Evolutionary conservation across 2,113 vertebrate species (phyloP).

Genomic region (Ictalurus furcatus): DNA sequence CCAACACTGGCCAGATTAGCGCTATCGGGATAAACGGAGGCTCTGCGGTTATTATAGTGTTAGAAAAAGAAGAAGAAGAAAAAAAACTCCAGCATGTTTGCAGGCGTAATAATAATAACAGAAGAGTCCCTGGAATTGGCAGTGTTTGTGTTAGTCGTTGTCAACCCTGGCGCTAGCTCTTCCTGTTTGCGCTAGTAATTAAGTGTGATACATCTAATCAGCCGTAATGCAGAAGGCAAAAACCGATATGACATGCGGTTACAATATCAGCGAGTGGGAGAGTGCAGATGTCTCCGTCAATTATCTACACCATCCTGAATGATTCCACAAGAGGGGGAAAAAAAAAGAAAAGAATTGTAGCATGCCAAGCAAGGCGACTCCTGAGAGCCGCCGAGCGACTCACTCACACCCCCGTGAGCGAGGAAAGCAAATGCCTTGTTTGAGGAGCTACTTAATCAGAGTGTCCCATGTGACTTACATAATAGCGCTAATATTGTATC

Average conservation of each 20-base stretch:
- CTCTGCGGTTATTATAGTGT: conserved; percentile 2
- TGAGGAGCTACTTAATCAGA: conserved; percentile 41
- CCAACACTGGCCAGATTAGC: not conserved
- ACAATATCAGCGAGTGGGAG: conserved; percentile 46
- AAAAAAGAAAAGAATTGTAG: not conserved
- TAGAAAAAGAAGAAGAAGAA: not conserved
- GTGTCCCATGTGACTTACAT: conserved; percentile 44
- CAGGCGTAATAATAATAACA: conserved; percentile 19
- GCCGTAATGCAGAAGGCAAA: conserved; percentile 48
- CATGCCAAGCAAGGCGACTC: not conserved
- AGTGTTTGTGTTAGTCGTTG: conserved; percentile 36
- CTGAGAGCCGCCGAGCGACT: conserved; percentile 1
- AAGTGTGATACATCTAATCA: conserved; percentile 58
- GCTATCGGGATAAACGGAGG: not conserved
- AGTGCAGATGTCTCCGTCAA: conserved; percentile 36
- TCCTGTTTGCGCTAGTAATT: conserved; percentile 50
- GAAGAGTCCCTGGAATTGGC: conserved; percentile 30
- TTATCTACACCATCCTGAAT: conserved; percentile 37
- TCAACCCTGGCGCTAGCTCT: conserved; percentile 11
- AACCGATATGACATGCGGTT: conserved; percentile 47
- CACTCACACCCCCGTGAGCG: not conserved
- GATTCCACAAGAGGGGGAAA: not conserved
- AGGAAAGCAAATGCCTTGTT: conserved; percentile 23
- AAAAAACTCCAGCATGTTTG: conserved; percentile 23
- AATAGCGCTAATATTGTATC: conserved; percentile 34